Conservation (phyloP, 2,797 vertebrate species). For the Champsocephalus gunnari region DNA sequence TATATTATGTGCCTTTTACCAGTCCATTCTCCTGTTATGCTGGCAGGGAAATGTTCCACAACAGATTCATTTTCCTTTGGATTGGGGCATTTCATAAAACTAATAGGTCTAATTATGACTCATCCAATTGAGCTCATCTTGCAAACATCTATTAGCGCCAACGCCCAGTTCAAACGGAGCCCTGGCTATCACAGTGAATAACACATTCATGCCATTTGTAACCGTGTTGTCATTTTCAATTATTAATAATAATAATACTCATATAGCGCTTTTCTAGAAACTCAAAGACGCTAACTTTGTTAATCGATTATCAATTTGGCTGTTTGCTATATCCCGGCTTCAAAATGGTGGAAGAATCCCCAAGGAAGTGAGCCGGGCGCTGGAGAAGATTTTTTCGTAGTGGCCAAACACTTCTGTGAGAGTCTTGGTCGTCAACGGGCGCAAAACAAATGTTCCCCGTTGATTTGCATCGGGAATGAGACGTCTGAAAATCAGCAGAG, state of each 20-base stretch:
- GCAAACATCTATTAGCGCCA: conserved; percentile 71
- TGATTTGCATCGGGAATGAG: too few relatives aligned
- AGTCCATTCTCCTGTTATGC: conserved; percentile 76
- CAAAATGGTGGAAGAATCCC: too few relatives aligned
- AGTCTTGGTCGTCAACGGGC: too few relatives aligned
- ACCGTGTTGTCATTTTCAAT: conserved; percentile 39
- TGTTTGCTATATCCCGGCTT: too few relatives aligned
- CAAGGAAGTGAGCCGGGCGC: too few relatives aligned
- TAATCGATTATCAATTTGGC: too few relatives aligned
- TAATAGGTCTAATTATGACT: conserved; percentile 79
- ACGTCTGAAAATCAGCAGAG: too few relatives aligned
- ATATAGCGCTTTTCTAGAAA: too few relatives aligned
- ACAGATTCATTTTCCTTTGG: conserved; percentile 44
- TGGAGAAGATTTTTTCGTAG: too few relatives aligned
- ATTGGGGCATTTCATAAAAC: conserved; percentile 69
- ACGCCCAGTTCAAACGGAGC: conserved; percentile 46
- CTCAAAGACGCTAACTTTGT: too few relatives aligned
- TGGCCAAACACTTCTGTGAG: too few relatives aligned
- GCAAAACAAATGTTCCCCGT: too few relatives aligned
- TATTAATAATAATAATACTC: background rate
- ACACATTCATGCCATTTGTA: conserved; percentile 36
- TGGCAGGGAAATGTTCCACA: conserved; percentile 60
- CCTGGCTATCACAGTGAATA: conserved; percentile 44
- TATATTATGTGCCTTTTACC: conserved; percentile 85
- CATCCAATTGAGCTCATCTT: conserved; percentile 72